phyloP scores from a whole-genome alignment of 2,113 vertebrate species.

The Sapayoa aenigma region DNA sequence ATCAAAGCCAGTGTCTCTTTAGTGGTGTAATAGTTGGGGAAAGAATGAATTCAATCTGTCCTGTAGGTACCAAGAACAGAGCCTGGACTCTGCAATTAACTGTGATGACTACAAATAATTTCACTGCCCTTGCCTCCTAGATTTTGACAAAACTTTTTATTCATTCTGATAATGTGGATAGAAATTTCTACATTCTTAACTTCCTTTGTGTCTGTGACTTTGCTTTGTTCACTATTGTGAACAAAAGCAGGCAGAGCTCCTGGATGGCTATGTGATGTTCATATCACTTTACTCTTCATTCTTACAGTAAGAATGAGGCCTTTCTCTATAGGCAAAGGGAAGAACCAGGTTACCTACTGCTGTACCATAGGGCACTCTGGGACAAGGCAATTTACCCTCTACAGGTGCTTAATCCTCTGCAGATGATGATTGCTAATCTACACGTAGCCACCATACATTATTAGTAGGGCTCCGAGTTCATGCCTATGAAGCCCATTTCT shows the following conservation, averaged over 20 bases:
- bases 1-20: neutral
- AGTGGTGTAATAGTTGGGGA: neutral
- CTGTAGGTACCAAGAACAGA: neutral
- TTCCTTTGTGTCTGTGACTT: neutral
- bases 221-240: neutral
- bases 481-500: neutral
- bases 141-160: neutral
- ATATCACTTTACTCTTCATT: neutral
- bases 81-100: neutral
- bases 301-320: neutral
- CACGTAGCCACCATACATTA: neutral
- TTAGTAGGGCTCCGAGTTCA: neutral
- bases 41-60: neutral
- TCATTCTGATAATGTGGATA: neutral
- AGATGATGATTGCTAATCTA: fast-evolving
- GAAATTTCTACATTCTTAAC: neutral
- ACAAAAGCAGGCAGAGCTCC: neutral
- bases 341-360: neutral
- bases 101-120: neutral
- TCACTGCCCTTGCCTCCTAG: neutral
- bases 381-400: neutral
- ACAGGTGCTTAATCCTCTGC: neutral
- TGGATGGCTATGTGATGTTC: neutral
- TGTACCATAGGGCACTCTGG: neutral
- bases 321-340: neutral